Base-by-base conservation (phyloP, 2,797 vertebrate genomes). In the Gymnothorax reevesii region DNA sequence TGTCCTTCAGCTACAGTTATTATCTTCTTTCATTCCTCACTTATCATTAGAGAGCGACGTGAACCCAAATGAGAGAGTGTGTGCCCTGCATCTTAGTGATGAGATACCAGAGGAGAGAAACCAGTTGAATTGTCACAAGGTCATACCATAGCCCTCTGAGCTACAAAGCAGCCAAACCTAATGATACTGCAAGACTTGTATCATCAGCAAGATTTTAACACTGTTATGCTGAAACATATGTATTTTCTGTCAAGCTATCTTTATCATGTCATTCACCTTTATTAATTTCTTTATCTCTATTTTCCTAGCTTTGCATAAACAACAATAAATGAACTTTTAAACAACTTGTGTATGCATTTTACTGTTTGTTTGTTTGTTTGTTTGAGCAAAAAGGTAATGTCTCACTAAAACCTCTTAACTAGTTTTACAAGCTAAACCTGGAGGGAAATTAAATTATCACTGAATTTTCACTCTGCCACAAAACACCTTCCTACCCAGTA, bases 1-100 rank as follows among this genome's bases (percentile, higher is more conserved):
- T 89, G 86, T 89, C 88, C 88, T 79, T 66, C 87, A 89, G 88
- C 62, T 83, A 90, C 90, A 88, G 88, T 86, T 87, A 86, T 82
- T 79, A 84, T 54, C 84, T 27, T 27, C 20, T 88, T 27, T 87
- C 57, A 57, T n/a, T 79, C 57, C 12, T 79, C 13, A 27, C 20
- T 22, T 55, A 42, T 73, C 64, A 73, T 57, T 25, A 73, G 5
- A 25, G 10, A 33, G 83, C 4, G 17, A 52, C 60, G 49, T 15
- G 25, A 25, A 66, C 42, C 13, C 54, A 33, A 42, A 7, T 33
- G 15, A 77, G 20, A 6, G 52, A 4, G 59, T 55, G 27, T 85
- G 52, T 79, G 17, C 84, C 42, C 62, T 79, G 20, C 60, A 73
- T 77, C 27, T 77, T 7, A n/a, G 57, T 4, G 25, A 17, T 59